These are phyloP conservation scores for Anoplophora glabripennis DNA, from an alignment of 1,140 invertebrate genomes.

Conservation along the genomic window DNA sequence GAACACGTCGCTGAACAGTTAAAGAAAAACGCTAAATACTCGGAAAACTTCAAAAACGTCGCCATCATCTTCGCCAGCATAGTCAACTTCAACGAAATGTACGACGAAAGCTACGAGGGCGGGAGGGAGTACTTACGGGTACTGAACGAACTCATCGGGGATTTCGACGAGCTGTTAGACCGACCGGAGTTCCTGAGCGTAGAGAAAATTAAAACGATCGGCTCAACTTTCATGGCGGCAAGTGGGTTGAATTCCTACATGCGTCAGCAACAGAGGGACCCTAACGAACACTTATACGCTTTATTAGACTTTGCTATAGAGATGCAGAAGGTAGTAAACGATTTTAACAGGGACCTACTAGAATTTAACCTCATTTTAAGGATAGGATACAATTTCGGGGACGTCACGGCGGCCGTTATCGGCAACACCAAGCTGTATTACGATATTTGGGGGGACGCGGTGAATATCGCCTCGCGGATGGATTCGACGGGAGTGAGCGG, in stretches of 20 bases:
- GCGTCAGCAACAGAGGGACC: slow-evolving; percentile 58
- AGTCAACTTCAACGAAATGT: slow-evolving; percentile 94
- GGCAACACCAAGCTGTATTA: slow-evolving; percentile 95
- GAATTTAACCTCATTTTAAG: slow-evolving; percentile 91
- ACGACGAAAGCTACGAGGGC: slow-evolving; percentile 91
- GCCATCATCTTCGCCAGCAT: slow-evolving; percentile 94
- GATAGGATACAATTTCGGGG: slow-evolving; percentile 80
- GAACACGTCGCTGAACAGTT: slow-evolving; percentile 90
- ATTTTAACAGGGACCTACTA: slow-evolving; percentile 84
- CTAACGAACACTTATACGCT: slow-evolving; percentile 77
- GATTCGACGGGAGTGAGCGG: slow-evolving; percentile 87
- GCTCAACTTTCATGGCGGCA: slow-evolving; percentile 96
- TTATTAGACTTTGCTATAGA: slow-evolving; percentile 86
- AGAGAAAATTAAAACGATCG: slow-evolving; percentile 98
- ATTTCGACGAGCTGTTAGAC: slow-evolving; percentile 91
- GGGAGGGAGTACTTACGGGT: slow-evolving; percentile 91
- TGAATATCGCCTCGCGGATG: slow-evolving; percentile 95
- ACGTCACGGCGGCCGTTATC: slow-evolving; percentile 94
- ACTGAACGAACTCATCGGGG: slow-evolving; percentile 90
- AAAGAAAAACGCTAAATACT: slow-evolving; percentile 92
- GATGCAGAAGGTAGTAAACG: slow-evolving; percentile 80
- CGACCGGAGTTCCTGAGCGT: slow-evolving; percentile 80
- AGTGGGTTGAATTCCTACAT: slow-evolving; percentile 83
- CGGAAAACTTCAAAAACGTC: slow-evolving; percentile 89
- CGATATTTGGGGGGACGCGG: slow-evolving; percentile 98